Conservation (phyloP, 2,888 invertebrate genomes). For the Conops quadrifasciatus region DNA sequence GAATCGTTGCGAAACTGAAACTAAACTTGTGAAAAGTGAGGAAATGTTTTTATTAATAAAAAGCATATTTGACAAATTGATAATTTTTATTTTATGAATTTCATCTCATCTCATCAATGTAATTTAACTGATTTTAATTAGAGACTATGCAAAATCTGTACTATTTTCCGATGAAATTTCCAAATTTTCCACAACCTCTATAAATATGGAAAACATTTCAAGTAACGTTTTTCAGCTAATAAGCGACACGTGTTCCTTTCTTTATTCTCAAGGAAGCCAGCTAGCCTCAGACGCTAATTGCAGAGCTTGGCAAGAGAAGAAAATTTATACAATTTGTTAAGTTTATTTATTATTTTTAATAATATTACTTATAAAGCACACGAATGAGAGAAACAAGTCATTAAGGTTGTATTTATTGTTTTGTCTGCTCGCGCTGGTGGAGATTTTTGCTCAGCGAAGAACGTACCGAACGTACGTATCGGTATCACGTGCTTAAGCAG, state of each 20-base stretch:
- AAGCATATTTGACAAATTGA: too few species aligned
- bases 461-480: constrained; percentile 15
- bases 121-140: too few species aligned
- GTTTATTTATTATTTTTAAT: constrained; percentile 57
- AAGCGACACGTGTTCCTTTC: constrained; percentile 46
- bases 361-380: constrained; percentile 45
- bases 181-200: too few species aligned
- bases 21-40: too few species aligned
- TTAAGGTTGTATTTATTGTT: constrained; percentile 12
- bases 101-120: too few species aligned
- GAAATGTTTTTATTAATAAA: too few species aligned
- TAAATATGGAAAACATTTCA: constrained; percentile 58
- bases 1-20: too few species aligned
- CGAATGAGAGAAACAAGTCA: constrained; percentile 26
- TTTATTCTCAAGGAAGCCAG: constrained; percentile 21
- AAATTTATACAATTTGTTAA: constrained; percentile 44
- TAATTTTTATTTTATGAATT: too few species aligned
- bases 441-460: constrained; percentile 2
- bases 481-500: constrained; percentile 4
- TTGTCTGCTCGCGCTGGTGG: constrained; percentile 19
- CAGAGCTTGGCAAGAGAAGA: constrained; percentile 22
- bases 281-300: constrained; percentile 43
- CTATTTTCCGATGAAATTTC: too few species aligned
- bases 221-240: constrained; percentile 58
- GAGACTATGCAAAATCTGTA: too few species aligned